These are phyloP conservation scores for Elachura formosa DNA, from an alignment of 2,113 vertebrate species.

Conservation along the genomic window DNA sequence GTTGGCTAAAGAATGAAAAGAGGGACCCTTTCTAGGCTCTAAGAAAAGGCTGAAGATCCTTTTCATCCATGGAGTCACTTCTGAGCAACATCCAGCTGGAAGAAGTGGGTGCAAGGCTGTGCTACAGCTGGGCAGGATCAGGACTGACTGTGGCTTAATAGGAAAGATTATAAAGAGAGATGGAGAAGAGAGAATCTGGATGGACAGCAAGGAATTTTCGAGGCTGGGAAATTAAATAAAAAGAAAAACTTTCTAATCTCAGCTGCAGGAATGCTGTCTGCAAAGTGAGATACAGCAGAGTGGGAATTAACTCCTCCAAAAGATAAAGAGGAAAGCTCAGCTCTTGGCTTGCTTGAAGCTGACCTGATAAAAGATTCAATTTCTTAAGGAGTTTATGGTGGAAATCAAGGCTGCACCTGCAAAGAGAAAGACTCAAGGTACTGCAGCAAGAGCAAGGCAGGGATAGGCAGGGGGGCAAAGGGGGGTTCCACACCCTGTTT, in stretches of 20 bases:
- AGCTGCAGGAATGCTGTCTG: background rate
- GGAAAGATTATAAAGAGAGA: background rate
- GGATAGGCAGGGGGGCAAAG: background rate
- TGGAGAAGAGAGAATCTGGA: background rate
- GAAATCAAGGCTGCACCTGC: background rate
- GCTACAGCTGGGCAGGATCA: background rate
- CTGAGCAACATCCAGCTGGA: background rate
- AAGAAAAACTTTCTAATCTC: conserved; percentile 1
- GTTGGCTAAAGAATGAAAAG: background rate
- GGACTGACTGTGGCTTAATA: background rate
- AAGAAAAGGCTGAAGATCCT: background rate
- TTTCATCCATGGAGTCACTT: background rate
- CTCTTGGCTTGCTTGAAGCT: background rate
- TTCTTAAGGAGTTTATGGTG: background rate
- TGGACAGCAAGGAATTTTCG: background rate
- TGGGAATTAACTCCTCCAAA: background rate
- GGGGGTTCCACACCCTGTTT: background rate
- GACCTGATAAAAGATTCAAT: background rate
- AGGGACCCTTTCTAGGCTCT: background rate
- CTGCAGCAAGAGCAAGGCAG: background rate
- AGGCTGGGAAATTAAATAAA: background rate
- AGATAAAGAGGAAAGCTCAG: background rate
- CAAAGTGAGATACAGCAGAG: conserved; percentile 17
- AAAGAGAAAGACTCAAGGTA: background rate
- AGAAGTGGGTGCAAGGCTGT: background rate